Evolutionary conservation across 2,797 vertebrate genomes (phyloP), one percentile per base, ranked within the genome.

Genomic region (Brachyrhaphis roseni): DNA sequence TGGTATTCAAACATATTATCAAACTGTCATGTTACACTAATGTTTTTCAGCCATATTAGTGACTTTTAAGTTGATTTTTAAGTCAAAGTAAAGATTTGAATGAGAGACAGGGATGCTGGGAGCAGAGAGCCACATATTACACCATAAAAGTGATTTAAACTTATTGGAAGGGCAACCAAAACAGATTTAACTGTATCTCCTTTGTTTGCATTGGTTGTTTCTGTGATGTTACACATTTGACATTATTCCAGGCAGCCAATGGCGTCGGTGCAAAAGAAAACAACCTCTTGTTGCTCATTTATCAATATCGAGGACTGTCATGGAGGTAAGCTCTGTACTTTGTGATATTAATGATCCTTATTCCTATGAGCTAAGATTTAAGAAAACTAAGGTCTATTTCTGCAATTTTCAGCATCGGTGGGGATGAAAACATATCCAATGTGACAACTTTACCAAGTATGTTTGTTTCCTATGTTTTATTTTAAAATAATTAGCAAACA

Each of bases 391-490:
- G 26, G 10, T 1, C 2, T 77, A 1, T 78, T 80, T 86, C n/a
- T 88, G 31, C 74, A 36, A 75, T 39, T 94, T 95, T 73, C 92
- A 99, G 98, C 84, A 94, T 97, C 34, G 98, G 98, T 66, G 98
- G 98, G 36, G 95, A 99, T 79, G 46, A 70, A 0, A 94, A 93
- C 1, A 93, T 99, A 46, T 90, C 91, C 51, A 95, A 79, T 0
- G 95, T 97, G 86, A 99, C 97, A 80, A 99, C 98, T 49, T 93
- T 99, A 79, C 96, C 98, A 64, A 99, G 98, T 99, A 95, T 90
- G 98, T 96, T 45, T 66, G 5, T 46, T 45, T 82, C 1, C 34
- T 1, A n/a, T 51, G 62, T 53, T 75, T 53, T 49, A 41, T 16
- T 34, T 70, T 1, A 1, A 39, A 78, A 39, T 64, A 47, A 8